These are phyloP conservation scores for Pocillopora verrucosa DNA, from an alignment of 64 coral and sea anemone species.

Conservation along the genomic window DNA sequence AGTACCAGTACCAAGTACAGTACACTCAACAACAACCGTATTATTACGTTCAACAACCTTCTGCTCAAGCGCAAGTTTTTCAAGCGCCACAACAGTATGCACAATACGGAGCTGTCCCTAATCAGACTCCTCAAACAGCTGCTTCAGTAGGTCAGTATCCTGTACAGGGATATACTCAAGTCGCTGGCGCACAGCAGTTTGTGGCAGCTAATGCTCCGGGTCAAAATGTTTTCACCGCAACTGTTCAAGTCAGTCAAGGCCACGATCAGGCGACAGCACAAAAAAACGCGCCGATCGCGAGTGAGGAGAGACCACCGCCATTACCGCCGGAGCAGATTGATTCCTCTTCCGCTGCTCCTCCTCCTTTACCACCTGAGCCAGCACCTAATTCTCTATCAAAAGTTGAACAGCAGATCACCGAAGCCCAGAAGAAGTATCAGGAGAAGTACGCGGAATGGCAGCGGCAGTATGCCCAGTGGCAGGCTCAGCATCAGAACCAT, in stretches of 20 bases:
- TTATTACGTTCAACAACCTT: conserved; percentile 41
- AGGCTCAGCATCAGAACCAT: conserved; percentile 87
- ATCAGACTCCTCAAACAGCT: conserved; percentile 18
- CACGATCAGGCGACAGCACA: conserved; percentile 9
- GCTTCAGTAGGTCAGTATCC: neutral
- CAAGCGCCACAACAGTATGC: conserved; percentile 16
- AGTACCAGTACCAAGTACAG: conserved; percentile 72
- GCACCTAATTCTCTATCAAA: neutral
- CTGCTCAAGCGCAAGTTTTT: conserved; percentile 49
- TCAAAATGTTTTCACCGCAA: conserved; percentile 31
- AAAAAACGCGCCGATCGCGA: neutral
- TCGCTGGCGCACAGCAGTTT: conserved; percentile 25
- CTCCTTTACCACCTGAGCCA: conserved; percentile 49
- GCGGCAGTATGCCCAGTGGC: conserved; percentile 83
- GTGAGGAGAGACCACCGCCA: conserved; percentile 23
- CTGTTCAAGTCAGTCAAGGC: conserved; percentile 38
- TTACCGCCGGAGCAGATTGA: conserved; percentile 46
- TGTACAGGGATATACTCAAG: conserved; percentile 57
- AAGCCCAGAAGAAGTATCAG: conserved; percentile 72
- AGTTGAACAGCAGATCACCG: conserved; percentile 27
- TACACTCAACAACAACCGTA: conserved; percentile 74
- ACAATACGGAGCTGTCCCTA: conserved; percentile 4
- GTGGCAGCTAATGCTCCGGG: neutral
- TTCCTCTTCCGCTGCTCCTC: conserved; percentile 10
- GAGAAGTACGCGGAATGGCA: conserved; percentile 77